Conservation (phyloP, 2,797 vertebrate species). For the Rhodeus uyekii region DNA sequence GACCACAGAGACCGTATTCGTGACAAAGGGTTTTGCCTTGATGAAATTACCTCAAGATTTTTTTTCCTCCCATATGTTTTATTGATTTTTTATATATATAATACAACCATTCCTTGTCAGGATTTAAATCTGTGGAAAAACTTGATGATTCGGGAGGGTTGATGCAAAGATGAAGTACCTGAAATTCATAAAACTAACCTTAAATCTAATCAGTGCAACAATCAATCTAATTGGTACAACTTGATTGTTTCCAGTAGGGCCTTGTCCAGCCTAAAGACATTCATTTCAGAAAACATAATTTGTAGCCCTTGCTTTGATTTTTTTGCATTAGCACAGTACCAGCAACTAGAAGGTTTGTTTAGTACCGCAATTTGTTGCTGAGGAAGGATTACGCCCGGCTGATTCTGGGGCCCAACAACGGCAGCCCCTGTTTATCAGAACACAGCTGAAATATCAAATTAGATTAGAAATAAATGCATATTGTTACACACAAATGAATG, state of each 20-base stretch:
- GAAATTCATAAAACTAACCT: slow-evolving; percentile 16
- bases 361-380: slow-evolving; percentile 50
- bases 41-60: neutral
- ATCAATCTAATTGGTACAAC: too few relatives aligned
- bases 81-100: neutral
- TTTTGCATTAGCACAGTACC: neutral
- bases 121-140: neutral
- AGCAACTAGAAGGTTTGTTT: neutral
- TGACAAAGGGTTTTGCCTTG: too few relatives aligned
- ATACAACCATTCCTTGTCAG: neutral
- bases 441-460: neutral
- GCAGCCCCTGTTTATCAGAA: slow-evolving; percentile 35
- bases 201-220: slow-evolving; percentile 46
- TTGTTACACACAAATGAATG: neutral
- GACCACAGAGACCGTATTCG: too few relatives aligned
- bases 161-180: neutral
- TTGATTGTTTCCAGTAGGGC: slow-evolving; percentile 34
- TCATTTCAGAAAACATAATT: neutral
- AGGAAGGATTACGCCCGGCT: slow-evolving; percentile 24
- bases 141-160: neutral
- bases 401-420: slow-evolving; percentile 31
- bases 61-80: neutral
- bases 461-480: neutral
- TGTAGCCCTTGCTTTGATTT: neutral
- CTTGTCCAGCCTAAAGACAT: slow-evolving; percentile 28